Base-by-base conservation (phyloP, 2,113 vertebrate genomes). In the Salvator merianae region DNA sequence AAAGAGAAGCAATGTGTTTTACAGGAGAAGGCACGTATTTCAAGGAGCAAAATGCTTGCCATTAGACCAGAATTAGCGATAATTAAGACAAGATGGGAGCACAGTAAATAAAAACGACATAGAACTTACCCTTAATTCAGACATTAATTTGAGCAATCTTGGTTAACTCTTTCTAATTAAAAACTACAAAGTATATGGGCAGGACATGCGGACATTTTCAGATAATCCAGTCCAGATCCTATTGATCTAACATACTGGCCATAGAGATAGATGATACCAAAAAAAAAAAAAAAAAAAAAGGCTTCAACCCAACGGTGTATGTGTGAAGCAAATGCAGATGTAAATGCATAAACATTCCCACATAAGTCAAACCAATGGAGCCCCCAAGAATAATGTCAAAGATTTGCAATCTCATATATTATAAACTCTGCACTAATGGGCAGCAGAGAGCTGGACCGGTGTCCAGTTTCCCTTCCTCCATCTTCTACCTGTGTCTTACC, bases 201-300 rank as follows among this genome's bases (percentile, higher is more conserved):
- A 47, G 50, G 91, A 89, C 71, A 83, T 85, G 72, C 70, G 14
- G 16, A 47, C 12, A 72, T 34, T 85, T 72, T 32, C 66, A 13
- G 26, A 82, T 22, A n/a, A 59, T 84, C 32, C 32, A 69, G 28
- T 75, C 50, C 63, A 69, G 24, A 76, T 72, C 73, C 47, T 36
- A 18, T 59, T 2, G 66, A 22, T 38, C 63, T 63, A 50, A 1
- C 36, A 10, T 50, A 36, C 1, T 40, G 2, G 20, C 16, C 13
- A 12, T 2, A 59, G 34, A 32, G 26, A 13, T 6, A 53, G n/a
- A n/a, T 5, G 6, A 7, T 59, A 24, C 14, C 75, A 36, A 24
- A 65, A 69, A 9, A 12, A 20, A 59, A 78, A 38, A 12, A 84
- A 59, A 79, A 43, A 24, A 34, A 12, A 89, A 63, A 50, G 74